Base-by-base conservation (phyloP, 2,113 vertebrate genomes). In the Bambusicola thoracicus region DNA sequence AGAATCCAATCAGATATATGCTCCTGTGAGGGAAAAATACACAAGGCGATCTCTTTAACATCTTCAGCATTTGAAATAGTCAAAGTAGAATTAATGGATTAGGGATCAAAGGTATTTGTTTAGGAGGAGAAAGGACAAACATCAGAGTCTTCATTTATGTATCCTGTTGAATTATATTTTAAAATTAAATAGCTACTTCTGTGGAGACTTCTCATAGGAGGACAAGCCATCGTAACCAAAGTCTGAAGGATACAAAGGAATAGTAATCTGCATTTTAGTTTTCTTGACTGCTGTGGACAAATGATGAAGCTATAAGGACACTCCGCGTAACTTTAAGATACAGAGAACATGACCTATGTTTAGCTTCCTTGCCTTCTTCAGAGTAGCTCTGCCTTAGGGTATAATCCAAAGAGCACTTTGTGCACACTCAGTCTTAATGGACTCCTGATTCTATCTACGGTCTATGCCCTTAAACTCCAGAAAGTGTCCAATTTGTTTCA, bases 401-500 rank as follows among this genome's bases (percentile, higher is more conserved):
- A 69, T 51, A 73, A 77, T 41, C 36, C 18, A 85, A 79, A 83
- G 44, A 85, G 55, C 27, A 78, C 24, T 78, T 85, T 74, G 55
- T 73, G 65, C 46, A 25, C 46, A 62, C 36, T 56, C 27, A 21
- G 4, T 63, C 24, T 49, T 94, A 83, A 92, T 70, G 34, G 63
- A 76, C 46, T 70, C 70, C 34, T 38, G 27, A 74, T 13, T 59
- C 0, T 36, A 77, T 32, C 11, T 62, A 3, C 30, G 9, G 11
- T 34, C 53, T 73, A 22, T 80, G 49, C 6, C 80, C 13, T 30
- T 65, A 11, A 83, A 73, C 44, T 77, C 36, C 59, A 49, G 18
- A 62, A 92, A 81, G 4, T 21, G 4, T 25, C 11, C 18, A 74
- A 66, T 73, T 74, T 74, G 4, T 44, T 69, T 85, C 43, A 27